Base-by-base conservation (phyloP, 30 jellyfish, hydroid and myxozoan species). In the Hydractinia echinata region DNA sequence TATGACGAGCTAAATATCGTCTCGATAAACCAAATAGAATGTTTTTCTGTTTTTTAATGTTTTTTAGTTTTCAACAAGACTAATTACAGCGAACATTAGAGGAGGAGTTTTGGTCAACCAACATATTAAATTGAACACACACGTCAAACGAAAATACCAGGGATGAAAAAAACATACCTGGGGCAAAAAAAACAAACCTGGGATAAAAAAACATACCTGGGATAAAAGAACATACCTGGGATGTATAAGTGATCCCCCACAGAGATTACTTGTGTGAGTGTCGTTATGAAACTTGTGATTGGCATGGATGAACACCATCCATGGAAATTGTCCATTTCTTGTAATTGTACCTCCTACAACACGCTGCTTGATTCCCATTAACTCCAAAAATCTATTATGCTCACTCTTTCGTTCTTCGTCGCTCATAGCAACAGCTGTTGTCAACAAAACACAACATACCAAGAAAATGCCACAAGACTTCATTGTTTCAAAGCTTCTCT, bases 201-300 rank as follows among this genome's bases (percentile, higher is more conserved):
- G 44, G 2, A 2, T 1, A 30, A 30, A 30, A 30, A 30, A 30
- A 30, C 68, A 18, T 11, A 58, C 19, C 15, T 13, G 1, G 15
- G 19, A 18, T 11, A 58, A 58, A 58, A 58, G 1, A 18, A 19
- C 55, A 7, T 71, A 71, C 81, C 81, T 71, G 39, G 55, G 60
- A 71, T 71, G 81, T 15, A 71, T 71, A 71, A 71, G 81, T 58
- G 81, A 71, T 8, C 81, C 81, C n/a, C 81, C 81, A 19, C 81
- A 71, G 18, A 71, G 50, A 71, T 71, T 71, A 52, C 81, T 71
- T 20, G 81, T 71, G 4, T 71, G 81, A 19, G 81, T 71, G n/a
- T 13, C 61, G n/a, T 71, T 71, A 30, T 13, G 7, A 15, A 20
- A 71, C n/a, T 52, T 48, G 67, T 71, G 81, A 19, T 71, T 71